Base-by-base conservation (phyloP, 2,888 invertebrate genomes). In the Kuschelorhynchus macadamiae region DNA sequence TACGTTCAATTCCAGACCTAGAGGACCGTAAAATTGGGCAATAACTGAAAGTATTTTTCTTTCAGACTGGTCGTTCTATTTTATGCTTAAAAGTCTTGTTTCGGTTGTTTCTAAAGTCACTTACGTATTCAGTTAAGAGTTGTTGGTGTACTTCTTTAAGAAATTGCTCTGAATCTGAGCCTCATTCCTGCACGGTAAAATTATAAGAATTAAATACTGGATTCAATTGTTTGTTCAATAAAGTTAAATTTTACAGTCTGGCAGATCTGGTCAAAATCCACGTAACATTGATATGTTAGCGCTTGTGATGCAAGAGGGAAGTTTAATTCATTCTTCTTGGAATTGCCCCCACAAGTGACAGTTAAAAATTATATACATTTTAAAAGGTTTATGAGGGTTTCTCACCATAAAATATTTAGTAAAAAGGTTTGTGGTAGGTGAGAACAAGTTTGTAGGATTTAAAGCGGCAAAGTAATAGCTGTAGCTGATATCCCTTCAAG, bases 371-470 rank as follows among this genome's bases (percentile, higher is more conserved):
- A 67, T 8, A 70, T 42, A 49, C 70, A 68, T 25, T 67, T 20
- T 4, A 72, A 16, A 1, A 25, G 50, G 47, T 41, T 71, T 53
- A 4, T 9, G 3, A 7, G 67, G 61, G n/a, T 36, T 14, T 69
- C 59, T 12, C 73, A 36, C 71, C 72, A 73, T 1, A 73, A 17
- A 59, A 72, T 71, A n/a, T 71, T 67, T 36, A 65, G 62, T 17
- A 67, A 36, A 56, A 55, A 61, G 9, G 44, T 55, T 66, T 71
- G 39, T 72, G 70, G 4, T 20, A 30, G 11, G 46, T 66, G 0
- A 71, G 36, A 16, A 68, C 61, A 49, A 25, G 67, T 49, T 64
- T 50, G 30, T 25, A 69, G 25, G 44, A 57, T 8, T 55, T 16
- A 41, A 67, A 67, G 30, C 60, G 11, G 46, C 47, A 44, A 17